Evolutionary conservation across 2,797 vertebrate genomes (phyloP).

Genomic region (Naso thynnoides): DNA sequence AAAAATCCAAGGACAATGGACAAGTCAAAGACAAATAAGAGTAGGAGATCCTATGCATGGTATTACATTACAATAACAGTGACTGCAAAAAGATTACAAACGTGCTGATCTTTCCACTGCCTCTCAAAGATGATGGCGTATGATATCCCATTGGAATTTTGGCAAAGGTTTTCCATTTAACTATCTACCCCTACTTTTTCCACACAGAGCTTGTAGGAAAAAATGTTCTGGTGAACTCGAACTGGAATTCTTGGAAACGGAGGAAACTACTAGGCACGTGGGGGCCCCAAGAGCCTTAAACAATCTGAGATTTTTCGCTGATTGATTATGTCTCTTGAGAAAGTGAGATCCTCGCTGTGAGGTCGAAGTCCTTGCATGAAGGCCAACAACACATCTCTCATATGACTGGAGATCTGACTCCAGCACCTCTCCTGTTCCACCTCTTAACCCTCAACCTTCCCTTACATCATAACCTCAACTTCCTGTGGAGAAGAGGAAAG

Average conservation of each 20-base stretch:
- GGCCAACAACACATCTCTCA: conserved; percentile 13
- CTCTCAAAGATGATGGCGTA: conserved; percentile 40
- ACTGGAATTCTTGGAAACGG: conserved; percentile 57
- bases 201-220: conserved; percentile 48
- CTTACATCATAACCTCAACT: conserved; percentile 47
- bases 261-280: conserved; percentile 10
- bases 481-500: conserved; percentile 65
- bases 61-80: conserved; percentile 60
- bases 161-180: conserved; percentile 57
- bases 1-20: conserved; percentile 70
- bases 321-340: conserved; percentile 13
- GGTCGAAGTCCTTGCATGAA: not conserved
- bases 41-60: conserved; percentile 27
- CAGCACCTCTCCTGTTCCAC: conserved; percentile 36
- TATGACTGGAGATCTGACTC: conserved; percentile 34
- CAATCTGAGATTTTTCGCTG: not conserved
- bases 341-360: conserved; percentile 26
- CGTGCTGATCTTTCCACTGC: conserved; percentile 48
- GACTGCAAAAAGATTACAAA: conserved; percentile 66
- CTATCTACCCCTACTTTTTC: conserved; percentile 68
- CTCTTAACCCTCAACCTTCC: conserved; percentile 59
- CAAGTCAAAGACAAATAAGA: conserved; percentile 62
- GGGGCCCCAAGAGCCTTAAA: not conserved
- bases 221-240: conserved; percentile 29
- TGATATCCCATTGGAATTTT: conserved; percentile 67